Conservation (phyloP, 2,797 vertebrate genomes). For the Tapirus indicus region DNA sequence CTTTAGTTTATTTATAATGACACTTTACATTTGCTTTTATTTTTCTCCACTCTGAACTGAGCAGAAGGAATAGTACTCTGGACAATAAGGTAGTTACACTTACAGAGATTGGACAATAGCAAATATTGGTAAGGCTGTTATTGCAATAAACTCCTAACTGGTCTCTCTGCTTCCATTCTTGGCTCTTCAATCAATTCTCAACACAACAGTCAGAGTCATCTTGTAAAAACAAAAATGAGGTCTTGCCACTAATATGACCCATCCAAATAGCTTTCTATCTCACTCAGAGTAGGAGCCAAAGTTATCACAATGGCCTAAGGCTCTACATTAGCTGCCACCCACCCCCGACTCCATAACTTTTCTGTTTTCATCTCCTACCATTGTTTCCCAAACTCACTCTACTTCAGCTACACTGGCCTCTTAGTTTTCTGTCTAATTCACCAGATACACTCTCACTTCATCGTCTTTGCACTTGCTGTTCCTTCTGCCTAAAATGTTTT, state of each 20-base stretch:
- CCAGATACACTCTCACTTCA: not conserved
- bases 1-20: constrained; percentile 25
- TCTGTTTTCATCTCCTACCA: not conserved
- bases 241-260: not conserved
- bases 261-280: not conserved
- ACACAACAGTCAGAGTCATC: not conserved
- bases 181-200: constrained; percentile 37
- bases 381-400: not conserved
- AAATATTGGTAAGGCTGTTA: constrained; percentile 33
- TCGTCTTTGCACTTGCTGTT: not conserved
- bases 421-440: not conserved
- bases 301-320: not conserved
- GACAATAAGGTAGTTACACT: not conserved
- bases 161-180: constrained; percentile 50
- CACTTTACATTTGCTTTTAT: constrained; percentile 25
- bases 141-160: constrained; percentile 23
- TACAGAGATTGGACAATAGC: not conserved
- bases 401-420: not conserved
- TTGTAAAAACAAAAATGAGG: constrained; percentile 29
- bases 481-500: not conserved
- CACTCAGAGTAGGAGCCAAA: constrained; percentile 10
- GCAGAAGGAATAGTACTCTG: not conserved
- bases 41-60: not conserved
- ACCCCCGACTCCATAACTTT: not conserved
- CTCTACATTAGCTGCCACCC: not conserved